phyloP scores from a whole-genome alignment of 2,113 vertebrate genomes.

The Lampris incognitus region DNA sequence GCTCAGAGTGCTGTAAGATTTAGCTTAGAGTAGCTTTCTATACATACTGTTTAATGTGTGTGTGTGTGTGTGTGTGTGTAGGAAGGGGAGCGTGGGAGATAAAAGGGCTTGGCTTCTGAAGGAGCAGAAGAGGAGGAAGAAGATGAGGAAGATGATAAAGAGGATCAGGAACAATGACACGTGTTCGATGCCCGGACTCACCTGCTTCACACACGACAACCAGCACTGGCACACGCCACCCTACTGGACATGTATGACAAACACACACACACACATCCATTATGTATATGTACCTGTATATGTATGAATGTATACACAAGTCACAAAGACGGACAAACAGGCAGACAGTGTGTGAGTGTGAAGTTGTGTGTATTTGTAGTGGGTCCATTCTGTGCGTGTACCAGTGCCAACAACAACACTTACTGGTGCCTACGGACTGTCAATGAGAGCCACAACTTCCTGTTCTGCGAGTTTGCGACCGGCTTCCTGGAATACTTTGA shows the following conservation, averaged over 20 bases:
- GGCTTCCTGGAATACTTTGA: slow-evolving; percentile 97
- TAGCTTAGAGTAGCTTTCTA: no score
- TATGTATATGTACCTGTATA: background rate
- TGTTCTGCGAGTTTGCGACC: slow-evolving; percentile 97
- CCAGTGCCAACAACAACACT: slow-evolving; percentile 97
- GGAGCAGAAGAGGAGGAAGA: slow-evolving; percentile 95
- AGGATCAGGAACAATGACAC: slow-evolving; percentile 90
- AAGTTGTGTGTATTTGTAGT: slow-evolving; percentile 77
- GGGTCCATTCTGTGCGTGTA: slow-evolving; percentile 96
- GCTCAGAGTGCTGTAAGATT: no score
- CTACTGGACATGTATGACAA: slow-evolving; percentile 89
- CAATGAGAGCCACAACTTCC: slow-evolving; percentile 96
- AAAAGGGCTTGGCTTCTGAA: slow-evolving; percentile 89
- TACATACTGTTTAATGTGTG: slow-evolving; percentile 2
- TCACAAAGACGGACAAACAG: background rate
- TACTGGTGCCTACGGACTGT: slow-evolving; percentile 98
- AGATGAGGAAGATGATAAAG: slow-evolving; percentile 93
- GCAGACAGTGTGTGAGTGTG: background rate
- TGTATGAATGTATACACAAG: background rate
- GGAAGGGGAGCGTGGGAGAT: slow-evolving; percentile 89
- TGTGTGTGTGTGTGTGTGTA: slow-evolving; percentile 31
- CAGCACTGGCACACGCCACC: slow-evolving; percentile 97
- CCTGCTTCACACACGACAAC: slow-evolving; percentile 98
- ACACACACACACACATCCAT: slow-evolving; percentile 40
- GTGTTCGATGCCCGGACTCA: slow-evolving; percentile 84